Conservation (phyloP, 2,797 vertebrate genomes). For the Oreortyx pictus region DNA sequence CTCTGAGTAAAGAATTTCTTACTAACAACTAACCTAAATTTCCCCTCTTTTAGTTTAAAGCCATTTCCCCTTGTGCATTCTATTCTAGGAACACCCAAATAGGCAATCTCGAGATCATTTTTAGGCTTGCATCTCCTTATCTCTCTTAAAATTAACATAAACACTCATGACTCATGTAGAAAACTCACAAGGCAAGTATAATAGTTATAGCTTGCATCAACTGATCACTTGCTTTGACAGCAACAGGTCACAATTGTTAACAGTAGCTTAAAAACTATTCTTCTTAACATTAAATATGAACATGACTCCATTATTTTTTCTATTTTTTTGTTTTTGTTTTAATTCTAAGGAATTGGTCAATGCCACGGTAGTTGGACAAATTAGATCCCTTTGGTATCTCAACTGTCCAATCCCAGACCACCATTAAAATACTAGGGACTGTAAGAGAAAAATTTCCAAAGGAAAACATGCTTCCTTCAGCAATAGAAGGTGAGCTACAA, state of each 20-base stretch:
- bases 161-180: neutral
- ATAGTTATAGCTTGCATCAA: neutral
- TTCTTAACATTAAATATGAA: neutral
- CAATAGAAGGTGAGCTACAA: neutral
- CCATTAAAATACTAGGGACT: neutral
- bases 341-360: neutral
- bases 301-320: neutral
- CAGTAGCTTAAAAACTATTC: conserved; percentile 6
- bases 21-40: too few species aligned
- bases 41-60: too few species aligned
- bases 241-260: neutral
- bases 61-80: neutral
- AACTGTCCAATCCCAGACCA: neutral
- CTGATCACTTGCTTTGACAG: neutral
- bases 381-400: neutral
- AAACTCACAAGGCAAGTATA: conserved; percentile 14
- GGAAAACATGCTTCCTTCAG: conserved; percentile 25
- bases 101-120: neutral
- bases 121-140: neutral
- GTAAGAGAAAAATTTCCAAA: neutral
- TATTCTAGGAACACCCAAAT: neutral
- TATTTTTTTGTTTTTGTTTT: neutral
- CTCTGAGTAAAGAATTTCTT: too few species aligned
- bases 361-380: neutral
- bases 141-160: neutral